These are phyloP conservation scores for Buceros bicornis DNA, from an alignment of 2,797 vertebrate genomes.

Conservation along the genomic window DNA sequence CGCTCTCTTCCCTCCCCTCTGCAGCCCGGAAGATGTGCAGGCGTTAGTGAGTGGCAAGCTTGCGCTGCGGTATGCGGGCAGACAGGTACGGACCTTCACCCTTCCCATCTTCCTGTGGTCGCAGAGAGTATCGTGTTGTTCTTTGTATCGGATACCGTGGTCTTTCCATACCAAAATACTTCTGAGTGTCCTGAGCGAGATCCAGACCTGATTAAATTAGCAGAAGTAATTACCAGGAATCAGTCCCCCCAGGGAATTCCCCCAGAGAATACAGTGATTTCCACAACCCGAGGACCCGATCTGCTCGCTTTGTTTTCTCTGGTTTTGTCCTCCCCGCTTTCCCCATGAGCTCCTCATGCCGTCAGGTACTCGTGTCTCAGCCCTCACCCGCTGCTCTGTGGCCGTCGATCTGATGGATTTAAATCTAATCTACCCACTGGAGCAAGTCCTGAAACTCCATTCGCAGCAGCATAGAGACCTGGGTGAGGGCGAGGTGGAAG, in stretches of 20 bases:
- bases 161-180: background rate
- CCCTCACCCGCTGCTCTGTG: background rate
- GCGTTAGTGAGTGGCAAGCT: slow-evolving; percentile 95
- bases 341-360: background rate
- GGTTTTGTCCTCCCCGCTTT: background rate
- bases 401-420: background rate
- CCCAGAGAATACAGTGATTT: background rate
- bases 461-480: background rate
- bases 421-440: background rate
- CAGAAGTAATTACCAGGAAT: background rate
- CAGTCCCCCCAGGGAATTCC: background rate
- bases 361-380: background rate
- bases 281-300: background rate
- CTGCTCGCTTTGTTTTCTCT: fast-evolving
- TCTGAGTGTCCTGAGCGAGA: background rate
- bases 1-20: background rate
- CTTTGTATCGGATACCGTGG: background rate
- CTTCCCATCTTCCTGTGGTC: background rate
- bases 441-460: background rate
- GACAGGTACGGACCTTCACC: slow-evolving; percentile 86
- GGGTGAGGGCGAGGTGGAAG: background rate
- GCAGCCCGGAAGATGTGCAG: slow-evolving; percentile 96
- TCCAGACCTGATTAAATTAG: background rate
- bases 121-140: background rate
- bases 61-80: slow-evolving; percentile 92